These are phyloP conservation scores for Hypsibius dujardini DNA, from an alignment of 1,140 invertebrate genomes.

Conservation along the genomic window DNA sequence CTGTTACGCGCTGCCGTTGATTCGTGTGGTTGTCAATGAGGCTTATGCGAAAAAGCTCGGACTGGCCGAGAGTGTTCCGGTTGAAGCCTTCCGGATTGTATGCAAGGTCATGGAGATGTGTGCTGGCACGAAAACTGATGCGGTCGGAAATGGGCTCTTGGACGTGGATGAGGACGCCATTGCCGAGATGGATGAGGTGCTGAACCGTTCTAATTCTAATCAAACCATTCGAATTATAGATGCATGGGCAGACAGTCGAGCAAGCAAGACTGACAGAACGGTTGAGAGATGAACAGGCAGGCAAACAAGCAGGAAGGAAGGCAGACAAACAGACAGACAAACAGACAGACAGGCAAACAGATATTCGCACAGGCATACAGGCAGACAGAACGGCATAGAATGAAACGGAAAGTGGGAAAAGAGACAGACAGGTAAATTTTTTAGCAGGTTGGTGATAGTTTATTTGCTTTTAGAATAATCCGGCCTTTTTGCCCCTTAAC, in stretches of 20 bases:
- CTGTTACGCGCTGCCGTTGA: not conserved
- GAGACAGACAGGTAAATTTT: no score
- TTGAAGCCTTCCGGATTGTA: not conserved
- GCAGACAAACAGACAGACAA: no score
- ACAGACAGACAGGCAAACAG: no score
- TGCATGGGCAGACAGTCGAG: not conserved
- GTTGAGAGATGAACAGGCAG: not conserved
- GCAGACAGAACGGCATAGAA: no score
- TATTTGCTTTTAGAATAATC: no score
- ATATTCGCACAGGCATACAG: no score
- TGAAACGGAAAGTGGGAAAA: no score
- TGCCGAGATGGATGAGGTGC: not conserved
- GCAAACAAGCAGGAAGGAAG: no score
- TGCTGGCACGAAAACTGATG: not conserved
- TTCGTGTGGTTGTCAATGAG: not conserved
- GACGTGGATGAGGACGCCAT: not conserved
- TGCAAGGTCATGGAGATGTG: not conserved
- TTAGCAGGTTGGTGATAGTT: no score
- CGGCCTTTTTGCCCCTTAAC: not conserved
- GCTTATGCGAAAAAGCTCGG: not conserved
- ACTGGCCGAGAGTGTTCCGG: not conserved
- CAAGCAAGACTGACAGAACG: not conserved
- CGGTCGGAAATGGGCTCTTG: not conserved
- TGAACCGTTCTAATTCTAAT: not conserved
- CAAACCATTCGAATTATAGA: not conserved